A percentile compares a stretch with the other conserved stretches of the same genome.
Evolutionary conservation across 1,140 invertebrate species (phyloP).

Genomic region (Cydia fagiglandana): DNA sequence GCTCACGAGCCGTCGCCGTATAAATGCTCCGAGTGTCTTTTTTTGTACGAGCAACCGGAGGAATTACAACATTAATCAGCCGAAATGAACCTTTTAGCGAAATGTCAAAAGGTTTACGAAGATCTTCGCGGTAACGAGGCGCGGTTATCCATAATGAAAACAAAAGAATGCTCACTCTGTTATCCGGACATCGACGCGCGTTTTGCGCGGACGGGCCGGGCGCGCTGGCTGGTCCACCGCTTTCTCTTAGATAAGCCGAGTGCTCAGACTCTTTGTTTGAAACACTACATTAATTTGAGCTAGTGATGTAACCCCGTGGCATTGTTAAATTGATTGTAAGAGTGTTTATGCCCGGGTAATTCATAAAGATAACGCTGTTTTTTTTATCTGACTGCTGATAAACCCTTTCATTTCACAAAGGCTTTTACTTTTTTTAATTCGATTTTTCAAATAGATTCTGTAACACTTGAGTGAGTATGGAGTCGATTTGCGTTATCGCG

Average conservation of each 20-base stretch:
- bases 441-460: slow-evolving; percentile 18
- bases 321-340: slow-evolving; percentile 64
- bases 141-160: slow-evolving; percentile 59
- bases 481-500: slow-evolving; percentile 55
- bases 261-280: slow-evolving; percentile 56
- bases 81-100: slow-evolving; percentile 75
- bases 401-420: neutral
- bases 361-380: slow-evolving; percentile 40
- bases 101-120: slow-evolving; percentile 73
- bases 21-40: slow-evolving; percentile 69
- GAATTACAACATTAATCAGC: slow-evolving; percentile 75
- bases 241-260: slow-evolving; percentile 64
- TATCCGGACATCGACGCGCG: slow-evolving; percentile 55
- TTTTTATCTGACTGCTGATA: slow-evolving; percentile 39
- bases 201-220: slow-evolving; percentile 45
- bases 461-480: slow-evolving; percentile 44
- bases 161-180: slow-evolving; percentile 62
- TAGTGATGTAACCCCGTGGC: slow-evolving; percentile 53
- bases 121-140: slow-evolving; percentile 59
- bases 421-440: neutral
- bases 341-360: slow-evolving; percentile 45
- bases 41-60: slow-evolving; percentile 59
- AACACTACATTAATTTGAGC: slow-evolving; percentile 64
- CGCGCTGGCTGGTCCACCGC: slow-evolving; percentile 46
- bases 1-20: slow-evolving; percentile 62